Evolutionary conservation across 2,797 vertebrate genomes (phyloP).

Genomic region (Novumbra hubbsi): DNA sequence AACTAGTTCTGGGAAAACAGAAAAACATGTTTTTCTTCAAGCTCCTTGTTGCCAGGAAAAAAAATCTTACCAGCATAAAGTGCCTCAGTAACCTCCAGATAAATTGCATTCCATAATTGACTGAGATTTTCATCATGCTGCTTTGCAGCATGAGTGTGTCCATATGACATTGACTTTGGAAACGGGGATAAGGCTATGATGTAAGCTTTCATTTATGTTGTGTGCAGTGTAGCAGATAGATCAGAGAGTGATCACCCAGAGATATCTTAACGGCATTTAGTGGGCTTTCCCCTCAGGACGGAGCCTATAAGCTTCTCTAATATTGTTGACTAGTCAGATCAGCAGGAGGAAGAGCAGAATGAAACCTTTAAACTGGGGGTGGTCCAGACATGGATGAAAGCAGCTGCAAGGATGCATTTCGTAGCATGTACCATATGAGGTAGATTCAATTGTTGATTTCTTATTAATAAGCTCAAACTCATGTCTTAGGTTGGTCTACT

Average conservation of each 20-base stretch:
- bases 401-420: not conserved
- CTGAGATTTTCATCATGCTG: not conserved
- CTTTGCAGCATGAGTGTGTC: constrained; percentile 12
- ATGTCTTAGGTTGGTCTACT: too few species aligned
- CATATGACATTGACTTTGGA: constrained; percentile 25
- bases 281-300: constrained; percentile 28
- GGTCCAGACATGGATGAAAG: constrained; percentile 44
- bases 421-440: not conserved
- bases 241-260: constrained; percentile 22
- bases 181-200: constrained; percentile 17
- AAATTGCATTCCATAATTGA: constrained; percentile 20
- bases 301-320: constrained; percentile 50
- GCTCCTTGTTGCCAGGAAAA: constrained; percentile 36
- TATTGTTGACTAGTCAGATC: constrained; percentile 68
- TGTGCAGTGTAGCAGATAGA: not conserved
- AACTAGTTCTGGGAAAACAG: constrained; percentile 40
- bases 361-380: constrained; percentile 51
- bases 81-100: constrained; percentile 23
- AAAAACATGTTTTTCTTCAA: constrained; percentile 36
- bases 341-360: constrained; percentile 41
- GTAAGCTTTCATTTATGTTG: constrained; percentile 30
- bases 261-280: constrained; percentile 34
- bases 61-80: constrained; percentile 33
- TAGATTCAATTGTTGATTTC: too few species aligned
- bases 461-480: too few species aligned